These are phyloP conservation scores for Coracias cyanogaster DNA, from an alignment of 2,797 vertebrate genomes.

Conservation along the genomic window DNA sequence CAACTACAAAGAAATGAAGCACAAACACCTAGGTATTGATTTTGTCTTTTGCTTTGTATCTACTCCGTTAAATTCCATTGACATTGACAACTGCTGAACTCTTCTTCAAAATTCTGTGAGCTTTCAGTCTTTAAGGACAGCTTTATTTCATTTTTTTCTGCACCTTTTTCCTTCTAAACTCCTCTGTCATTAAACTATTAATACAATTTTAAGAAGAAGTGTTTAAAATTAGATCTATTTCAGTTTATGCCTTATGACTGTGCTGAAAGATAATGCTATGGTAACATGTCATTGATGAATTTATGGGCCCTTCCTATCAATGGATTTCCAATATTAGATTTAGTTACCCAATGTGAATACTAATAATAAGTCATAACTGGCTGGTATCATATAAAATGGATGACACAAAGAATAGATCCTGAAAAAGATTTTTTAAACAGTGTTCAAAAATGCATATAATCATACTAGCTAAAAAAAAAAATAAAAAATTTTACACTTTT, in stretches of 20 bases:
- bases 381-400: not conserved
- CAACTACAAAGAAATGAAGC: conserved; percentile 27
- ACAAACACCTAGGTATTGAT: conserved; percentile 30
- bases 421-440: not conserved
- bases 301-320: not conserved
- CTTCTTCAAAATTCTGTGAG: conserved; percentile 35
- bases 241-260: not conserved
- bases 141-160: conserved; percentile 45
- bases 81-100: conserved; percentile 38
- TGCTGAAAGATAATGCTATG: not conserved
- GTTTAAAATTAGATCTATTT: not conserved
- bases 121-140: conserved; percentile 22
- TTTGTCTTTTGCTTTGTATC: conserved; percentile 52
- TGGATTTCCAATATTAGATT: not conserved
- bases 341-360: not conserved
- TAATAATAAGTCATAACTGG: not conserved
- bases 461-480: not conserved
- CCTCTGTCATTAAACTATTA: not conserved
- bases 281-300: not conserved
- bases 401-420: not conserved
- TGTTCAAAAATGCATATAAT: not conserved
- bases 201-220: not conserved
- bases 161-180: not conserved
- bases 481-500: not conserved
- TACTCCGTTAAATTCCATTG: conserved; percentile 30